These are phyloP conservation scores for Atrichornis clamosus DNA, from an alignment of 2,113 vertebrate species.

Conservation along the genomic window DNA sequence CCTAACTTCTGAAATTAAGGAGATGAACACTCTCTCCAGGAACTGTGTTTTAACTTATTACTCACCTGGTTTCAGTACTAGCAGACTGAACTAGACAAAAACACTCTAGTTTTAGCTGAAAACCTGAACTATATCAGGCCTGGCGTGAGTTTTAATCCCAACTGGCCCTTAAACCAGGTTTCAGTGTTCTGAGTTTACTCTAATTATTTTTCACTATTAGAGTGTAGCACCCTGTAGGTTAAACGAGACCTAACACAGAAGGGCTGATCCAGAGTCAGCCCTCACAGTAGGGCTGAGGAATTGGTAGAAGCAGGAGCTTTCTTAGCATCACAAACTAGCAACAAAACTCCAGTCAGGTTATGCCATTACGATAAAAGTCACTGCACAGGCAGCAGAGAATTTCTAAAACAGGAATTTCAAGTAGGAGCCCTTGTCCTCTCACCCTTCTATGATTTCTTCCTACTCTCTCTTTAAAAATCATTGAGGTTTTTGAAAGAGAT, in stretches of 20 bases:
- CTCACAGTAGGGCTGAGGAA: neutral
- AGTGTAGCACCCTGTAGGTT: fast-evolving
- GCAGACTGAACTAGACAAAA: neutral
- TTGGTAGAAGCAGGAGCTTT: neutral
- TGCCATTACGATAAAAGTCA: neutral
- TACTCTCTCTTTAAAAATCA: neutral
- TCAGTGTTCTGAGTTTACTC: fast-evolving
- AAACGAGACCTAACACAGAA: fast-evolving
- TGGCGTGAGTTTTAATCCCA: neutral
- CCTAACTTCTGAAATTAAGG: neutral
- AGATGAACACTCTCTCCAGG: neutral
- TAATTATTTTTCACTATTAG: neutral
- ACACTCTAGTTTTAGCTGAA: neutral
- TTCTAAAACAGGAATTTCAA: neutral
- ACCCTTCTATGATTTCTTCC: neutral
- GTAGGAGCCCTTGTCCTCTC: neutral
- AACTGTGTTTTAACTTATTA: neutral
- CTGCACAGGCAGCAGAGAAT: neutral
- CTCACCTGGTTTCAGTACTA: neutral
- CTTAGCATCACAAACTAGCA: neutral
- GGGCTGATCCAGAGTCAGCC: neutral
- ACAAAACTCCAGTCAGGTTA: neutral
- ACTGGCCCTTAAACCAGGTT: neutral
- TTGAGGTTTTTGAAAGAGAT: neutral
- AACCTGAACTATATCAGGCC: neutral